These are phyloP conservation scores for Steinernema scapterisci DNA, from an alignment of 2,888 invertebrate genomes.

Conservation along the genomic window DNA sequence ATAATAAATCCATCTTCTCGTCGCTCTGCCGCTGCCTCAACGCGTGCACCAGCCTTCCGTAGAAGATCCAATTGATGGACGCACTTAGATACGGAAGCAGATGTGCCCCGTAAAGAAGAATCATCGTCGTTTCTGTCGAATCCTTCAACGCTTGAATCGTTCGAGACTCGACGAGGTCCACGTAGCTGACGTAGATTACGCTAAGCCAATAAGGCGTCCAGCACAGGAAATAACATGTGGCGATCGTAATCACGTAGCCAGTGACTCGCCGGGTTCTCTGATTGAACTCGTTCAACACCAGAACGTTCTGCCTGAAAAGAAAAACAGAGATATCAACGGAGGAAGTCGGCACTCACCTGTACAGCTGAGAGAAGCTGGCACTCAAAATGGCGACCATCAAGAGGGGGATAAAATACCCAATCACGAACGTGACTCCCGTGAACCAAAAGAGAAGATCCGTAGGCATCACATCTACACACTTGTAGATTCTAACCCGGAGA, in stretches of 20 bases:
- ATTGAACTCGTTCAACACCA: neutral
- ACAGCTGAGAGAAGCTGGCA: slow-evolving; percentile 23
- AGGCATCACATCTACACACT: slow-evolving; percentile 48
- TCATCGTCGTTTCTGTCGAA: slow-evolving; percentile 40
- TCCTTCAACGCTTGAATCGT: slow-evolving; percentile 41
- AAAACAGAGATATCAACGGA: neutral
- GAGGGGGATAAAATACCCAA: slow-evolving; percentile 42
- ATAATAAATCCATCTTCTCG: slow-evolving; percentile 1
- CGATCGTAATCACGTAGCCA: slow-evolving; percentile 39
- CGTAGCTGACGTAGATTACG: slow-evolving; percentile 44
- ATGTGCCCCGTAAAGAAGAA: slow-evolving; percentile 45
- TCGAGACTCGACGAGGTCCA: slow-evolving; percentile 41
- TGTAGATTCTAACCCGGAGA: slow-evolving; percentile 40
- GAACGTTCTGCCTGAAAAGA: neutral
- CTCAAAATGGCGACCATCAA: slow-evolving; percentile 42
- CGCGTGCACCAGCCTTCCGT: slow-evolving; percentile 36
- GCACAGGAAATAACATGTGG: slow-evolving; percentile 39
- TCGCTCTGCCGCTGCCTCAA: neutral
- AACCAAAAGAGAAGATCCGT: slow-evolving; percentile 46
- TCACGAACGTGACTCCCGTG: slow-evolving; percentile 43
- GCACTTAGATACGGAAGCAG: slow-evolving; percentile 44
- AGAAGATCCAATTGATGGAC: slow-evolving; percentile 44
- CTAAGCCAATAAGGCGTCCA: slow-evolving; percentile 41
- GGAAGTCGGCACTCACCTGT: neutral
- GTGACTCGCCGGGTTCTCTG: slow-evolving; percentile 36